Percentiles rank a stretch among this genome's conserved stretches.
Evolutionary conservation across 2,888 invertebrate species (phyloP).

Genomic region (Calameuta pallipes): DNA sequence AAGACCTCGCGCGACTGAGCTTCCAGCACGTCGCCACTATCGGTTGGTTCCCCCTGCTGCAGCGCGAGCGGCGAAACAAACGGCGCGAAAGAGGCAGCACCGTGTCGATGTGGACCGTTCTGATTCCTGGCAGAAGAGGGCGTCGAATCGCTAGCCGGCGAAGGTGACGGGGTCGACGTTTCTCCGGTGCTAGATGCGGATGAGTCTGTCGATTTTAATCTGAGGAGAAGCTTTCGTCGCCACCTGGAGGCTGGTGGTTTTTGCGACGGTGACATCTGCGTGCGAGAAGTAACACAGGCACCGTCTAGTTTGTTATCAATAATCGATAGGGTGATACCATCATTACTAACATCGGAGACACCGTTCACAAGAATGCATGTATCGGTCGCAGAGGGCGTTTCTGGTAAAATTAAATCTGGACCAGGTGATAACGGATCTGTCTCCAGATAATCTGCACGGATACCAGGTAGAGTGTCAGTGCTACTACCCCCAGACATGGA

Average conservation of each 20-base stretch:
- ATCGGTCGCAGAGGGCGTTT: slow-evolving; percentile 22
- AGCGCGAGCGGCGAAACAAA: neutral
- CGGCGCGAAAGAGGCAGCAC: slow-evolving; percentile 16
- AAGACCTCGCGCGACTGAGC: slow-evolving; percentile 28
- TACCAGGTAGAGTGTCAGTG: slow-evolving; percentile 61
- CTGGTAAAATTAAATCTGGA: slow-evolving; percentile 32
- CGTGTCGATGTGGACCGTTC: slow-evolving; percentile 30
- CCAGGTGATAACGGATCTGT: slow-evolving; percentile 55
- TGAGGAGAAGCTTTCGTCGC: slow-evolving; percentile 69
- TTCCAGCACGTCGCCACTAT: neutral
- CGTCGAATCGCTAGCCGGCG: slow-evolving; percentile 40
- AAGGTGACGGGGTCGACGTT: slow-evolving; percentile 45
- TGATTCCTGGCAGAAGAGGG: slow-evolving; percentile 12
- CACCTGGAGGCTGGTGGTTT: slow-evolving; percentile 65
- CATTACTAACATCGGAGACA: slow-evolving; percentile 15
- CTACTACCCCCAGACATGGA: slow-evolving; percentile 58
- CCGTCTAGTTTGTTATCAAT: neutral
- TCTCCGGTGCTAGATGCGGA: slow-evolving; percentile 51
- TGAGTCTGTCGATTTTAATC: slow-evolving; percentile 67
- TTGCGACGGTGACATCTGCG: slow-evolving; percentile 26
- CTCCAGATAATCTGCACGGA: slow-evolving; percentile 58
- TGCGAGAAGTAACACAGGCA: neutral
- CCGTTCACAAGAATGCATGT: slow-evolving; percentile 26
- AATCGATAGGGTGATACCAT: neutral
- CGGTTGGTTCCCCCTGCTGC: neutral